Conservation (phyloP, 2,888 invertebrate species). For the Plagodis dolabraria region DNA sequence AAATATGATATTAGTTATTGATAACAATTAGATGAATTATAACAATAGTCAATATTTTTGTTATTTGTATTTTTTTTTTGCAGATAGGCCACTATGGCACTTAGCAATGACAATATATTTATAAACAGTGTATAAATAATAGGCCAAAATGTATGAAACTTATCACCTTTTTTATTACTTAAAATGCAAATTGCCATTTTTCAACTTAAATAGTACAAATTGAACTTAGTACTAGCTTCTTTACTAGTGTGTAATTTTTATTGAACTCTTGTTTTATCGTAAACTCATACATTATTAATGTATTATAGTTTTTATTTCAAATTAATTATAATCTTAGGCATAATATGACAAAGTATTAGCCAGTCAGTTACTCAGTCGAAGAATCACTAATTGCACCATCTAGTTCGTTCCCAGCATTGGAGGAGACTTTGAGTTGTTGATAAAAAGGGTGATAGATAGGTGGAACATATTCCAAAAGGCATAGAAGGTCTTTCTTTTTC, state of each 20-base stretch:
- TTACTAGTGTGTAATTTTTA: slow-evolving; percentile 5
- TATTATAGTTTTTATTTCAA: background rate
- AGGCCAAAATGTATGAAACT: too few species aligned
- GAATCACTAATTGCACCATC: background rate
- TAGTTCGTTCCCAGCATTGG: background rate
- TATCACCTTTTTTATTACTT: slow-evolving; percentile 3
- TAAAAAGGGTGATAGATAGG: slow-evolving; percentile 7
- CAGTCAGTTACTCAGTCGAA: background rate
- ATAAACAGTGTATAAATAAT: slow-evolving; percentile 9
- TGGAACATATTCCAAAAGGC: slow-evolving; percentile 21
- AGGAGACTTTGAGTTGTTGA: background rate
- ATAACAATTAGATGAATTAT: slow-evolving; percentile 19
- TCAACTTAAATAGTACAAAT: slow-evolving; percentile 10
- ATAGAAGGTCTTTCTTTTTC: slow-evolving; percentile 19
- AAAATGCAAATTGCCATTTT: background rate
- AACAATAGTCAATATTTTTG: slow-evolving; percentile 21
- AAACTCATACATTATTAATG: slow-evolving; percentile 1
- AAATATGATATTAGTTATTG: slow-evolving; percentile 5
- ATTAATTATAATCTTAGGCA: background rate
- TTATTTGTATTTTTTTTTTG: slow-evolving; percentile 17
- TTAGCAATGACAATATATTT: slow-evolving; percentile 11
- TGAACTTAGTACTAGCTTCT: slow-evolving; percentile 9
- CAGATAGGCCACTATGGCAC: slow-evolving; percentile 19
- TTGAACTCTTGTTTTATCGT: slow-evolving; percentile 4
- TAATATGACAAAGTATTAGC: background rate